Base-by-base conservation (phyloP, 2,888 invertebrate genomes). In the Psylliodes chrysocephalus region DNA sequence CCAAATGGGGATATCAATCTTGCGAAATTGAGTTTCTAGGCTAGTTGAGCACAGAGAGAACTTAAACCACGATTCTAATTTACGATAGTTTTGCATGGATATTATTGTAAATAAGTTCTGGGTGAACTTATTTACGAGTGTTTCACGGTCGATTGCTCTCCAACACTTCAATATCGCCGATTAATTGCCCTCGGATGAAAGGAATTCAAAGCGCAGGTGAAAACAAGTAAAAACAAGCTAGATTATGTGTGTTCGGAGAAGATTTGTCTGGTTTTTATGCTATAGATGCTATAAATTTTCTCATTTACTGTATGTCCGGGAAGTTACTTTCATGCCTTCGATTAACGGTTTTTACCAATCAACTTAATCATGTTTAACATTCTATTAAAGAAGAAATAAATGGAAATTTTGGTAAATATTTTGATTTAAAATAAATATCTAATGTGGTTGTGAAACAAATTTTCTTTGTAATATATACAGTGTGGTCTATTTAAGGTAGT, bases 41-140 rank as follows among this genome's bases (percentile, higher is more conserved):
- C 67, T 69, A 67, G 63, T 67, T 67, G 62, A 63, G 64, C 64
- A 60, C 59, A 66, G 61, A 60, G 47, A n/a, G n/a, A n/a, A n/a
- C n/a, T 53, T 64, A 40, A 51, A 47, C 61, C 66, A 66, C 68
- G 68, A 64, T 64, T 62, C 62, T 69, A 59, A 69, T 66, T 69
- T 68, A 68, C 53, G 66, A 66, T 66, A 65, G 63, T 55, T 66
- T 64, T 62, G 59, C 60, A 28, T 62, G 64, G 33, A 61, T 67
- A 67, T 67, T 63, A 63, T 69, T 67, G 67, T 63, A 65, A 69
- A 67, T 60, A 66, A 56, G 12, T 64, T 68, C 60, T 47, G 54
- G n/a, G 60, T 56, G 49, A 61, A 49, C 59, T 69, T 60, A 69
- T 69, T 69, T 69, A 66, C 62, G 63, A 40, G 52, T 47, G 8